A percentile compares a stretch with the other conserved stretches of the same genome.
These are phyloP conservation scores for Xenopus borealis DNA, from an alignment of 2,113 vertebrate genomes.

Conservation along the genomic window DNA sequence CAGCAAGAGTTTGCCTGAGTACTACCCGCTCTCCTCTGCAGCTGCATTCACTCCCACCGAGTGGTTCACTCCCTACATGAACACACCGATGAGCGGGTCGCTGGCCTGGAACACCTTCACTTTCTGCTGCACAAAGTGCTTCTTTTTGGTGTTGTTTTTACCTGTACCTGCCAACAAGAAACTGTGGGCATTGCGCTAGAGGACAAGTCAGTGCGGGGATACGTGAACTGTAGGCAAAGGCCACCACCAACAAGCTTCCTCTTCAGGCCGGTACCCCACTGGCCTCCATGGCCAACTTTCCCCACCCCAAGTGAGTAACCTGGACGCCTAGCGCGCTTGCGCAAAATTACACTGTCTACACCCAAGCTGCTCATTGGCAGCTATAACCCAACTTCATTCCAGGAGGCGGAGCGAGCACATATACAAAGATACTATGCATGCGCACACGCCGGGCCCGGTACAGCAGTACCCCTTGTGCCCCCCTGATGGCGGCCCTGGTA, in stretches of 20 bases:
- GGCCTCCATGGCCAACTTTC: constrained; percentile 24
- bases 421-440: too few species aligned
- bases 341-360: not conserved
- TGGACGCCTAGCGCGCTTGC: constrained; percentile 14
- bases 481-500: too few species aligned
- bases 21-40: too few species aligned
- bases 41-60: constrained; percentile 81
- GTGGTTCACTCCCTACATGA: constrained; percentile 90
- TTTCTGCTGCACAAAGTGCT: constrained; percentile 90
- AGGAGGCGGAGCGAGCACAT: not conserved
- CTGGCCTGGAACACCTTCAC: constrained; percentile 84
- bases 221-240: constrained; percentile 3
- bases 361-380: constrained; percentile 1
- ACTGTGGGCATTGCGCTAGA: not conserved
- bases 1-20: too few species aligned
- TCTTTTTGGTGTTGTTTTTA: constrained; percentile 87
- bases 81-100: constrained; percentile 80
- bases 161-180: constrained; percentile 57
- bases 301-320: constrained; percentile 19
- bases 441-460: too few species aligned
- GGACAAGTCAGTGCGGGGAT: too few species aligned
- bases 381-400: not conserved
- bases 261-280: constrained; percentile 32
- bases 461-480: too few species aligned
- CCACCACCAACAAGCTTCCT: constrained; percentile 34